Conservation (phyloP, 2,113 vertebrate species). For the Nycticryphes semicollaris region DNA sequence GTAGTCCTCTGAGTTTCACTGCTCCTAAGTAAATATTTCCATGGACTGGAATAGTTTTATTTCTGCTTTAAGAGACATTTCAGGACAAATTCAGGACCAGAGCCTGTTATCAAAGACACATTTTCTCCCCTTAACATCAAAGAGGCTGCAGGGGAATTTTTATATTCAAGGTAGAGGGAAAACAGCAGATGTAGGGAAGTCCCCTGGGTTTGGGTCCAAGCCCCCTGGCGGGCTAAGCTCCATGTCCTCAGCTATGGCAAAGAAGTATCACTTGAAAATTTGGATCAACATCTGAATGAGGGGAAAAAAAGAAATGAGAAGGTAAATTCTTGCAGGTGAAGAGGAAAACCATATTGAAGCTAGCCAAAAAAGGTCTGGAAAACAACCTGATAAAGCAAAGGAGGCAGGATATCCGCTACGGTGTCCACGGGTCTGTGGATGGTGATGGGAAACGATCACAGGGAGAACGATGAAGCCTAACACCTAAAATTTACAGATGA, state of each 20-base stretch:
- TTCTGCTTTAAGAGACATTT: neutral
- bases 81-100: neutral
- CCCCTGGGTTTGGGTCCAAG: neutral
- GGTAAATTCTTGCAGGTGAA: neutral
- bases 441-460: neutral
- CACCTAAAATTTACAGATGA: neutral
- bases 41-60: neutral
- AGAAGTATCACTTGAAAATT: neutral
- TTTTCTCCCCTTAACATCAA: neutral
- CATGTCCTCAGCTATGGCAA: neutral
- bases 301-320: neutral
- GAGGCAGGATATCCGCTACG: neutral
- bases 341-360: neutral
- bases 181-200: neutral
- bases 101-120: neutral
- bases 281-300: accelerated
- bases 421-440: accelerated
- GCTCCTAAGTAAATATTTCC: neutral
- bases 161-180: neutral
- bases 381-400: neutral
- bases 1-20: neutral
- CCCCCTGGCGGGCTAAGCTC: neutral
- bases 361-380: neutral
- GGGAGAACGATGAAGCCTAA: neutral
- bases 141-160: neutral